A percentile compares a stretch with the other conserved stretches of the same genome.
Conservation (phyloP, 2,888 invertebrate species). For the Malthinus flaveolus region DNA sequence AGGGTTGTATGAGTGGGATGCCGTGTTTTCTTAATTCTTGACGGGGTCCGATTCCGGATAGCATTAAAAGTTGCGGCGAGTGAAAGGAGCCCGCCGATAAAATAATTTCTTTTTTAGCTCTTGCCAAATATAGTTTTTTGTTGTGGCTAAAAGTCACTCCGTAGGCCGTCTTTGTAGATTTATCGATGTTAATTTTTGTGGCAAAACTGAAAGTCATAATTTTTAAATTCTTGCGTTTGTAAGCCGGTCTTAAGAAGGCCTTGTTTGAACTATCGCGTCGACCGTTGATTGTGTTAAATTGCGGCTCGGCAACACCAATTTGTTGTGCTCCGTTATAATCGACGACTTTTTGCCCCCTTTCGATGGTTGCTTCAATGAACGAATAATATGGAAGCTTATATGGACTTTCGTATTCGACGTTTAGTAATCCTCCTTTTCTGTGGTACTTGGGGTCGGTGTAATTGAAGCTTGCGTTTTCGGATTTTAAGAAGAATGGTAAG, state of each 20-base stretch:
- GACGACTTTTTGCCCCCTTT: constrained; percentile 66
- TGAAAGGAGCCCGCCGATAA: constrained; percentile 78
- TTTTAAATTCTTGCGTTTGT: constrained; percentile 66
- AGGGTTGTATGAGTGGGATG: constrained; percentile 64
- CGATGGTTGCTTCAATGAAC: constrained; percentile 67
- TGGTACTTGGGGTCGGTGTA: constrained; percentile 64
- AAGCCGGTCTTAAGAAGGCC: constrained; percentile 72
- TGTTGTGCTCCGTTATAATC: constrained; percentile 67
- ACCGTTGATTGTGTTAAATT: constrained; percentile 64
- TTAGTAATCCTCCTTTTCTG: constrained; percentile 65
- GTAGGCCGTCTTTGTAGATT: constrained; percentile 59
- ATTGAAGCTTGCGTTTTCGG: constrained; percentile 49
- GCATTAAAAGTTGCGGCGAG: constrained; percentile 80
- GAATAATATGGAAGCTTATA: constrained; percentile 60
- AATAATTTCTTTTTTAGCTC: constrained; percentile 73
- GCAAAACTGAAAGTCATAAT: constrained; percentile 71
- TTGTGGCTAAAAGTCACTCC: constrained; percentile 71
- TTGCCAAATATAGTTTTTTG: constrained; percentile 56
- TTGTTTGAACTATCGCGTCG: constrained; percentile 60
- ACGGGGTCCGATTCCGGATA: constrained; percentile 79
- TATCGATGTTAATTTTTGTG: constrained; percentile 65
- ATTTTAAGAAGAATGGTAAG: constrained; percentile 44
- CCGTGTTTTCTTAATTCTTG: constrained; percentile 61
- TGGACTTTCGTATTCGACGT: constrained; percentile 64
- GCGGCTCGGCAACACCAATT: constrained; percentile 65